Percentiles rank a stretch among this genome's conserved stretches.
Evolutionary conservation across 1,140 invertebrate genomes (phyloP).

Genomic region (Rhagoletis pomonella): DNA sequence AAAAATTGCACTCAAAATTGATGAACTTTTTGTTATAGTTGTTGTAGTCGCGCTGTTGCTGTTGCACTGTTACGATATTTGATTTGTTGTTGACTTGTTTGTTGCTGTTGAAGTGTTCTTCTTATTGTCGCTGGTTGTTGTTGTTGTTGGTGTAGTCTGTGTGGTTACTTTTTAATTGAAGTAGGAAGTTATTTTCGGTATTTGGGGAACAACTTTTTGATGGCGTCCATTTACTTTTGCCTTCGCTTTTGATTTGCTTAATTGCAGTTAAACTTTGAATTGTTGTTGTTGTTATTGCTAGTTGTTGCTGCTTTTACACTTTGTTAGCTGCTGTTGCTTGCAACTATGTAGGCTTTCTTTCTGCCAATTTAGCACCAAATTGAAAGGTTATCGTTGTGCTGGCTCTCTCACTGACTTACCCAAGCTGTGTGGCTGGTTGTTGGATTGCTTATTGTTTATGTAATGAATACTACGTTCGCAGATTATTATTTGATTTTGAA

Average conservation of each 20-base stretch:
- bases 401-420: neutral
- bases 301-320: neutral
- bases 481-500: too few species aligned
- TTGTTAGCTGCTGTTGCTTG: neutral
- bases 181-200: constrained; percentile 29
- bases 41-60: constrained; percentile 5
- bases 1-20: constrained; percentile 36
- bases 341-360: neutral
- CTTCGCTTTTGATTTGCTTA: constrained; percentile 42
- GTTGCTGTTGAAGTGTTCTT: neutral
- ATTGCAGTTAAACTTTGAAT: constrained; percentile 40
- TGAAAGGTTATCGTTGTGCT: neutral
- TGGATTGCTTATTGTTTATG: too few species aligned
- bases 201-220: constrained; percentile 30
- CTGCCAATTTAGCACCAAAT: constrained; percentile 10
- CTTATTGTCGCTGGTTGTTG: neutral
- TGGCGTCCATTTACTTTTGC: constrained; percentile 47
- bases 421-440: too few species aligned
- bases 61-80: neutral
- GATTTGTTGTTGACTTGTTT: constrained; percentile 26
- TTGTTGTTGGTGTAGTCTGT: neutral
- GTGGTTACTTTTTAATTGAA: constrained; percentile 50
- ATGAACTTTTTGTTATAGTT: constrained; percentile 27
- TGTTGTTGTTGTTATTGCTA: neutral
- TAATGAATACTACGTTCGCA: too few species aligned